Percentiles rank a stretch among this genome's conserved stretches.
Evolutionary conservation across 2,113 vertebrate species (phyloP).

Genomic region (Oreochromis niloticus): DNA sequence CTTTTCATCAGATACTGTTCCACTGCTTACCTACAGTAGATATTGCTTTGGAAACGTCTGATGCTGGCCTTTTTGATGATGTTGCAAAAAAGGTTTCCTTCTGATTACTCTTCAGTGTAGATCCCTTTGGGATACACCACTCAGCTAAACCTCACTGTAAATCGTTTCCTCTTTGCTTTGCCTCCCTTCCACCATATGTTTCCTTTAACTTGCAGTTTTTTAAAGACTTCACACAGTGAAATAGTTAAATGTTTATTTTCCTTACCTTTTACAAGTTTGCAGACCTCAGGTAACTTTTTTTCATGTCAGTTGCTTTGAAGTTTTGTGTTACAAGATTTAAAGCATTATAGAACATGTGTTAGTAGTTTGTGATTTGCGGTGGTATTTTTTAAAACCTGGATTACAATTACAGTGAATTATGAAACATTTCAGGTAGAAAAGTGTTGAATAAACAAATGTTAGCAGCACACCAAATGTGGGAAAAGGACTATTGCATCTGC

Average conservation of each 20-base stretch:
- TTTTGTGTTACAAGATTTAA: not conserved
- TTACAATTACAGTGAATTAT: not conserved
- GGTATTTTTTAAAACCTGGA: not conserved
- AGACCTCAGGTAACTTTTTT: not conserved
- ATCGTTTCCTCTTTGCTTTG: not conserved
- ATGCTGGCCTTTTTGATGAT: not conserved
- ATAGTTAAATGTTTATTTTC: not conserved
- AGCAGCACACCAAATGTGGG: not conserved
- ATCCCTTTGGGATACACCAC: not conserved
- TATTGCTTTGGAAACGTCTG: not conserved
- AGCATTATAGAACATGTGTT: not conserved
- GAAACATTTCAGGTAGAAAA: not conserved
- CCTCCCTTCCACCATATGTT: not conserved
- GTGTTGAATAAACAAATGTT: not conserved
- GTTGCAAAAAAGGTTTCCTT: not conserved
- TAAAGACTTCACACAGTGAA: not conserved
- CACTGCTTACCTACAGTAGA: not conserved
- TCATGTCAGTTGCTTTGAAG: not conserved
- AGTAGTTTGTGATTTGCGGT: fast-evolving
- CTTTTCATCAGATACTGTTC: not conserved
- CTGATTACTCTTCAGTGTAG: not conserved
- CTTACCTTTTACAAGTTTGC: not conserved
- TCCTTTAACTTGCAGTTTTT: not conserved
- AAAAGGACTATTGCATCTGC: not conserved
- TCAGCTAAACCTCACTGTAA: not conserved